Percentiles rank a stretch among this genome's conserved stretches.
phyloP scores from a whole-genome alignment of 2,888 invertebrate genomes.

The Mactromeris polynyma region DNA sequence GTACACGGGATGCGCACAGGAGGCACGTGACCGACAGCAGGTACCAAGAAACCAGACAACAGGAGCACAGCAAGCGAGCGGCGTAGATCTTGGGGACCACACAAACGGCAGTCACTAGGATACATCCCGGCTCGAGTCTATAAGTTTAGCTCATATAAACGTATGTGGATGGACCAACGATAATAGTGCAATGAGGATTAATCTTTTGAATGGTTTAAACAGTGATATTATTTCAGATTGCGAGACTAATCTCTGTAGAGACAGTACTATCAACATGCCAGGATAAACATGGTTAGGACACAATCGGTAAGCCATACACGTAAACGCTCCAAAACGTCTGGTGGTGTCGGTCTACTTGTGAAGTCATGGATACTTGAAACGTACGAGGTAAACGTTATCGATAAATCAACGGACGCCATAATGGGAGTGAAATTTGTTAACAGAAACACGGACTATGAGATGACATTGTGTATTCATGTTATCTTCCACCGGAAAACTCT shows the following conservation, averaged over 20 bases:
- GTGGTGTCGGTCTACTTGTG: constrained; percentile 51
- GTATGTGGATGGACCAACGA: constrained; percentile 57
- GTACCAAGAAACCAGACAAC: too few species aligned
- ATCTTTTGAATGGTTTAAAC: constrained; percentile 1
- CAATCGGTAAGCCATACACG: constrained; percentile 32
- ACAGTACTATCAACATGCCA: constrained; percentile 21
- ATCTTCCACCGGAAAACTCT: too few species aligned
- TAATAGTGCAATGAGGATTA: constrained; percentile 34
- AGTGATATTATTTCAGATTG: constrained; percentile 49
- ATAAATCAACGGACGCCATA: constrained; percentile 48
- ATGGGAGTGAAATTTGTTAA: not conserved
- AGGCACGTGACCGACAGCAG: too few species aligned
- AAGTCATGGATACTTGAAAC: constrained; percentile 30
- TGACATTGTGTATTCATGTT: too few species aligned
- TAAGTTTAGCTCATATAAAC: constrained; percentile 47
- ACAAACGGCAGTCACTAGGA: constrained; percentile 27
- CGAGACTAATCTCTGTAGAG: constrained; percentile 46
- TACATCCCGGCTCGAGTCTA: not conserved
- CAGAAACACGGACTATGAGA: too few species aligned
- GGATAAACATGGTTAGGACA: constrained; percentile 48
- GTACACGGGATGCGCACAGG: too few species aligned
- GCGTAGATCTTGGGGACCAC: not conserved
- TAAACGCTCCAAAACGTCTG: constrained; percentile 52
- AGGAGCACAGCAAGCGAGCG: too few species aligned
- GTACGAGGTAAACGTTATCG: constrained; percentile 29